These are phyloP conservation scores for Hydroisotoma schaefferi DNA, from an alignment of 2,888 invertebrate genomes.

Conservation along the genomic window DNA sequence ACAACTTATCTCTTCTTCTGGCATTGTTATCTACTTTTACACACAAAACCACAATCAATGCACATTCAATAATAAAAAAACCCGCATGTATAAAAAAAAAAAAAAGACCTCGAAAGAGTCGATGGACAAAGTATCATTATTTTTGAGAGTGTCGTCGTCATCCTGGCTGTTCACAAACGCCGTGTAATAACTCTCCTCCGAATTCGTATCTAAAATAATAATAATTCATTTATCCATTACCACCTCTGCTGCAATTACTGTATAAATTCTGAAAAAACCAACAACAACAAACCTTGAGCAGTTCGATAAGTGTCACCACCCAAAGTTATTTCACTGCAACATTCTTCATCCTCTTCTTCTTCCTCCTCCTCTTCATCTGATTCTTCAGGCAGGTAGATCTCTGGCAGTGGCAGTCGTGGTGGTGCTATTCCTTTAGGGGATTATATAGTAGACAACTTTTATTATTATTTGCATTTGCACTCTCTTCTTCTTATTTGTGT, in stretches of 20 bases:
- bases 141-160: slow-evolving; percentile 42
- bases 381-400: no score
- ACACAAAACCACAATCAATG: no score
- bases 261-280: not conserved
- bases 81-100: no score
- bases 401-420: no score
- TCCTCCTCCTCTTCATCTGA: slow-evolving; percentile 17
- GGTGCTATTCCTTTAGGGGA: no score
- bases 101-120: slow-evolving; percentile 45
- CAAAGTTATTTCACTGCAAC: slow-evolving; percentile 25
- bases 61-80: no score
- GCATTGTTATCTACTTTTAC: no score
- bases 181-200: slow-evolving; percentile 40
- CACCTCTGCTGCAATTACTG: not conserved
- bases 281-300: slow-evolving; percentile 23
- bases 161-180: slow-evolving; percentile 35
- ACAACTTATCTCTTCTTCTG: no score
- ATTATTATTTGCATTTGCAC: not conserved
- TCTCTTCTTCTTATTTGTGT: not conserved
- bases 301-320: slow-evolving; percentile 39
- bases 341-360: slow-evolving; percentile 11
- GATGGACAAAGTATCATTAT: slow-evolving; percentile 43
- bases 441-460: no score
- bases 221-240: not conserved
- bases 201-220: slow-evolving; percentile 22